Conservation (phyloP, 2,888 invertebrate genomes). For the Xylocampa areola region DNA sequence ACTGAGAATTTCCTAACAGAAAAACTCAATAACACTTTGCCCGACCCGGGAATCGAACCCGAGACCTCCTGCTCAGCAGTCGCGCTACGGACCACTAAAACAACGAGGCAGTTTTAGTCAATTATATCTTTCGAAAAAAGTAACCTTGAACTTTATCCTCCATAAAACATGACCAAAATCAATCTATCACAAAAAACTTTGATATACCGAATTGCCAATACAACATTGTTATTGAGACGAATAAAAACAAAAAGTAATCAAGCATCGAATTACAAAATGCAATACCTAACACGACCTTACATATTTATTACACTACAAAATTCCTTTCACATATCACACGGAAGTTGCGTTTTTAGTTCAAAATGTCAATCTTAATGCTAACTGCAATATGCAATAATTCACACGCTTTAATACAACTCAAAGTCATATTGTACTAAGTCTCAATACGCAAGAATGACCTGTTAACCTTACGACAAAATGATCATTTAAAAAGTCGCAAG, state of each 20-base stretch:
- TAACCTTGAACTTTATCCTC: no score
- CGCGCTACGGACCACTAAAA: no score
- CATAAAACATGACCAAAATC: no score
- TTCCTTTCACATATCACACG: conserved; percentile 37
- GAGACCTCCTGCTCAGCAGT: no score
- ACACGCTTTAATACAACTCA: conserved; percentile 18
- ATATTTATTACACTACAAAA: conserved; percentile 24
- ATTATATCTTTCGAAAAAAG: no score
- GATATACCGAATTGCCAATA: not conserved
- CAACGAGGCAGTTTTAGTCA: no score
- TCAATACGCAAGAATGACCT: conserved; percentile 21
- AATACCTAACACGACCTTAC: conserved; percentile 15
- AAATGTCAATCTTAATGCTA: conserved; percentile 40
- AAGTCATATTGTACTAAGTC: conserved; percentile 25
- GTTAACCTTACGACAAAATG: conserved; percentile 32
- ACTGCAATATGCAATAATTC: conserved; percentile 20
- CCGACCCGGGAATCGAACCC: no score
- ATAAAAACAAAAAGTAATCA: conserved; percentile 28
- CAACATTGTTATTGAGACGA: conserved; percentile 3
- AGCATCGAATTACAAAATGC: conserved; percentile 15
- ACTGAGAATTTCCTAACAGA: no score
- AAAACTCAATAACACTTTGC: no score
- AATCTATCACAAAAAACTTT: not conserved
- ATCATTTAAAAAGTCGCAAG: conserved; percentile 24
- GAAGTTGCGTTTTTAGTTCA: conserved; percentile 38